These are phyloP conservation scores for Drosophila pallidifrons DNA, from an alignment of 1,140 invertebrate species.

Conservation along the genomic window DNA sequence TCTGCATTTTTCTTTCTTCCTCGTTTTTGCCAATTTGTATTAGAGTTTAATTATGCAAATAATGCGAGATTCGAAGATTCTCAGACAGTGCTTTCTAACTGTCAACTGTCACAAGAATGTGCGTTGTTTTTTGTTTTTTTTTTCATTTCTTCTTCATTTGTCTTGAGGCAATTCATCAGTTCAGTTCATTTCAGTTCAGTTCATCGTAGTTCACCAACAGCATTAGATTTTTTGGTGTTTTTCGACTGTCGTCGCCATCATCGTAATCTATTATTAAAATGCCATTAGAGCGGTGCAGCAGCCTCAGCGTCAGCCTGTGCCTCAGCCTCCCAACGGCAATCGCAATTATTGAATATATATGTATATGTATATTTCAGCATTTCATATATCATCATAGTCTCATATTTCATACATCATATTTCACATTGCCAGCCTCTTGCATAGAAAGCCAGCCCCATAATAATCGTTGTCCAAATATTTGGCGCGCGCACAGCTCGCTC, in stretches of 20 bases:
- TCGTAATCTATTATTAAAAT: constrained; percentile 82
- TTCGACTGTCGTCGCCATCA: constrained; percentile 69
- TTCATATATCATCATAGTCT: constrained; percentile 26
- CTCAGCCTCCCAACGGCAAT: constrained; percentile 63
- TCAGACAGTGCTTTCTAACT: constrained; percentile 63
- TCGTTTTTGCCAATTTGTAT: constrained; percentile 68
- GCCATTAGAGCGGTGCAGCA: constrained; percentile 72
- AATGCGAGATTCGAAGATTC: constrained; percentile 54
- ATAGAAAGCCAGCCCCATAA: constrained; percentile 44
- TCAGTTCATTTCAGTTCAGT: not conserved
- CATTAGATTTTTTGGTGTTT: constrained; percentile 24
- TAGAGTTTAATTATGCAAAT: constrained; percentile 77
- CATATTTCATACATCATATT: constrained; percentile 26
- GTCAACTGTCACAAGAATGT: constrained; percentile 71
- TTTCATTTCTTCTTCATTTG: constrained; percentile 68
- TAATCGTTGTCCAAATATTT: constrained; percentile 75
- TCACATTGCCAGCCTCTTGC: not conserved
- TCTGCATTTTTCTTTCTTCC: not conserved
- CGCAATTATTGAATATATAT: constrained; percentile 75
- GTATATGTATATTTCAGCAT: constrained; percentile 54
- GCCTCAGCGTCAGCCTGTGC: constrained; percentile 3
- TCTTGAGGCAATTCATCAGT: constrained; percentile 59
- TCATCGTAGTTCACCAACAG: constrained; percentile 7
- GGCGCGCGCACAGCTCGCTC: constrained; percentile 58
- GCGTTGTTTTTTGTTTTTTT: constrained; percentile 8